Evolutionary conservation across 2,888 invertebrate genomes (phyloP), one percentile per base, ranked within the genome.

Genomic region (Nomada ferruginata): DNA sequence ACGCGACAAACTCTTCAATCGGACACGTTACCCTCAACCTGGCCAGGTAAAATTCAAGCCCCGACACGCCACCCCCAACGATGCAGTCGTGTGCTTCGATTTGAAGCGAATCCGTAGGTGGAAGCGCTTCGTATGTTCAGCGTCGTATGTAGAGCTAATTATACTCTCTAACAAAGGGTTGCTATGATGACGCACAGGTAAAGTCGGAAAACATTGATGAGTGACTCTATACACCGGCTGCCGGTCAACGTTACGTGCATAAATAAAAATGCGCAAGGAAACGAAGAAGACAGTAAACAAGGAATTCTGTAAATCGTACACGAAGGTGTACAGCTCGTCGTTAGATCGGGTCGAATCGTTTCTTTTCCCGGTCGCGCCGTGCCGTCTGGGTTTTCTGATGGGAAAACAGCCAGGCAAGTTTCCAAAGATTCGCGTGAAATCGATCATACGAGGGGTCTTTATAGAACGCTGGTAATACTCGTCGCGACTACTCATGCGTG

Each of bases 131-230:
- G 78, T 71, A 66, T 76, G 69, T 72, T n/a, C 63, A 23, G 63
- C 65, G 47, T 47, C 50, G 68, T 76, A 85, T 66, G 79, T 77
- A 66, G 84, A 80, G 85, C 75, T 88, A 88, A 88, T 88, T 88
- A 86, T 88, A 88, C 82, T 79, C 64, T 55, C 75, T 81, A 76
- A 82, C 83, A 83, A 86, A 86, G 86, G 88, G 87, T 79, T 81
- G 64, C 63, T 64, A 44, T 71, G 76, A 83, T 86, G 88, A 88
- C 88, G 88, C 82, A 88, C 76, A 82, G 72, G 82, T 81, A 72
- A 84, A 77, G 69, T 85, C 79, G 85, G 84, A 61, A 80, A 86
- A 86, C 86, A 85, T 88, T 76, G 86, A 88, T 84, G 86, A 85
- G 81, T 53, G 55, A 55, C 86, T 85, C 57, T 88, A 85, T 44